Percentiles rank a stretch among this genome's conserved stretches.
These are phyloP conservation scores for Halocynthia aurantium DNA, from an alignment of 23 tunicate genomes.

Conservation along the genomic window DNA sequence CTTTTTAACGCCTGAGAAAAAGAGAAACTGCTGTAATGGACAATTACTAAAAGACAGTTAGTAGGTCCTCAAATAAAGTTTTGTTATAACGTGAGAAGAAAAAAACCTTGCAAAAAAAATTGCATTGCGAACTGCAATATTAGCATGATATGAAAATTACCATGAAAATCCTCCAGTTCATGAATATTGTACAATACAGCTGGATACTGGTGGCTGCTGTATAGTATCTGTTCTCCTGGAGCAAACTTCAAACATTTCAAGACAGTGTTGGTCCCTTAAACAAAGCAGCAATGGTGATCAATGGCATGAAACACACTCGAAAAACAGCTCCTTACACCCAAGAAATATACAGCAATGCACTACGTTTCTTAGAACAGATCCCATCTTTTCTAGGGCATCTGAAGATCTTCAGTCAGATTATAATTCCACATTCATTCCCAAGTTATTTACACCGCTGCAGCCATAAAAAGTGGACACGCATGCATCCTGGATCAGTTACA, in stretches of 20 bases:
- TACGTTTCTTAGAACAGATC: no score
- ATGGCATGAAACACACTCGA: no score
- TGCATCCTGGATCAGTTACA: no score
- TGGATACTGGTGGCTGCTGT: constrained; percentile 55
- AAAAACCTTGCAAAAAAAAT: neutral
- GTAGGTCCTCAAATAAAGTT: constrained; percentile 1
- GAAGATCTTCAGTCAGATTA: no score
- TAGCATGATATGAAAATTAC: neutral
- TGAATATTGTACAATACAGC: constrained; percentile 63
- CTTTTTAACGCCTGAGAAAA: constrained; percentile 20
- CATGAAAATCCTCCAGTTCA: constrained; percentile 36
- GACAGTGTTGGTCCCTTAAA: constrained; percentile 62
- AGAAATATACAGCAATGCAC: no score
- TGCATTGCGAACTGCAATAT: neutral
- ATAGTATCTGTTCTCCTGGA: constrained; percentile 39
- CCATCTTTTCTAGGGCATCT: no score
- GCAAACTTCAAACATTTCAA: constrained; percentile 47
- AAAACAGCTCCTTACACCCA: no score
- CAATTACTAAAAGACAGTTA: neutral
- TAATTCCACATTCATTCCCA: no score
- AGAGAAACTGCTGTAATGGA: neutral
- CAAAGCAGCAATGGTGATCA: neutral
- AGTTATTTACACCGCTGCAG: no score
- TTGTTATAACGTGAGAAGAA: neutral
- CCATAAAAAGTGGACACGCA: no score